Evolutionary conservation across 2,888 invertebrate genomes (phyloP).

Genomic region (Conistra vaccinii): DNA sequence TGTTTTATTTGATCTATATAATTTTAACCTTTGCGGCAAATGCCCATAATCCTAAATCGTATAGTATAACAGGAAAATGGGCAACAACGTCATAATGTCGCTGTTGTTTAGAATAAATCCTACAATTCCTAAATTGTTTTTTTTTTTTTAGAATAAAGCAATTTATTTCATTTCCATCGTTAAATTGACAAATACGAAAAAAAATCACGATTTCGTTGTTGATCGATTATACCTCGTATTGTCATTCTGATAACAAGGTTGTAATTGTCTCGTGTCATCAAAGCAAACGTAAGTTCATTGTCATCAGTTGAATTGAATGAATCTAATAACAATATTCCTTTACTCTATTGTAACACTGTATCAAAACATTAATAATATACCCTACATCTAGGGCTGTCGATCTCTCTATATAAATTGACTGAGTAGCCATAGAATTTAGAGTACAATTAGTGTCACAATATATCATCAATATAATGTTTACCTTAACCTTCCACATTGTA

Average conservation of each 20-base stretch:
- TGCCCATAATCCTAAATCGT: neutral
- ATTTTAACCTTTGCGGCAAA: neutral
- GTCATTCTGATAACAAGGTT: slow-evolving; percentile 6
- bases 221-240: neutral
- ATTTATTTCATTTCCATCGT: neutral
- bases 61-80: neutral
- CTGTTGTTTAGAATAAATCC: neutral
- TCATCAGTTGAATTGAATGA: neutral
- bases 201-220: neutral
- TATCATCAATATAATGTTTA: slow-evolving; percentile 10
- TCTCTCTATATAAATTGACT: neutral
- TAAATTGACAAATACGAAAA: neutral
- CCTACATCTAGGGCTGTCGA: neutral
- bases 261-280: slow-evolving; percentile 16
- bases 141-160: neutral
- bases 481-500: neutral
- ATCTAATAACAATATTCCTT: slow-evolving; percentile 8
- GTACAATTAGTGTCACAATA: neutral
- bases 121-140: too few species aligned
- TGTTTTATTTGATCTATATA: slow-evolving; percentile 30
- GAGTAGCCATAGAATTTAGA: neutral
- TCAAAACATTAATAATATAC: neutral
- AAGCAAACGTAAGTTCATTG: slow-evolving; percentile 18
- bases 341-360: neutral
- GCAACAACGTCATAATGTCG: neutral